Evolutionary conservation across 2,888 invertebrate genomes (phyloP).

Genomic region (Gymnocheta viridis): DNA sequence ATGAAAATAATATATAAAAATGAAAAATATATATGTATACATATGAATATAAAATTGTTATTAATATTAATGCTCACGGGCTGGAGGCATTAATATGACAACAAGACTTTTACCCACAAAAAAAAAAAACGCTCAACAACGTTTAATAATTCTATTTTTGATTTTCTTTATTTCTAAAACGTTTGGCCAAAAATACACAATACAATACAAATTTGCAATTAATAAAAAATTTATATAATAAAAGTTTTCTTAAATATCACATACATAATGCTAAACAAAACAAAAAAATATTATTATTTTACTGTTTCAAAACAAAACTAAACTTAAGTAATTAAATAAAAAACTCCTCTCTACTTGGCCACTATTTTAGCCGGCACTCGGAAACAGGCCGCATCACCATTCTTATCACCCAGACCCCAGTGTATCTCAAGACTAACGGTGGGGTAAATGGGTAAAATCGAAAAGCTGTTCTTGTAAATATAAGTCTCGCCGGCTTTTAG

Average conservation of each 20-base stretch:
- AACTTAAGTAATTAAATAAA: background rate
- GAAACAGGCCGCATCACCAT: constrained; percentile 85
- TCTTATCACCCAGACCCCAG: constrained; percentile 84
- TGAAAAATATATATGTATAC: constrained; percentile 24
- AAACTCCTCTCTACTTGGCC: constrained; percentile 68
- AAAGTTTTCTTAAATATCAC: constrained; percentile 51
- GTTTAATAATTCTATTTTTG: background rate
- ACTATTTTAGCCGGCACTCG: constrained; percentile 87
- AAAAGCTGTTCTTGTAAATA: constrained; percentile 86
- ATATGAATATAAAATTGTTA: constrained; percentile 31
- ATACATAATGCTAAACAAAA: constrained; percentile 24
- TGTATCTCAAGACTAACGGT: constrained; percentile 84
- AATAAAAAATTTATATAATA: constrained; percentile 6
- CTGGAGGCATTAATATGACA: constrained; percentile 64
- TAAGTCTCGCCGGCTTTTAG: constrained; percentile 87
- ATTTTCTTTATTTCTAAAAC: background rate
- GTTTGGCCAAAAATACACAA: background rate
- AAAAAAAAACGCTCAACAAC: constrained; percentile 33
- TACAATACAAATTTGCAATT: background rate
- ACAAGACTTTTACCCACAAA: constrained; percentile 45
- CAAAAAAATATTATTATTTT: background rate
- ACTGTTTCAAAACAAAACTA: constrained; percentile 13
- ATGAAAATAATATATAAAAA: constrained; percentile 19
- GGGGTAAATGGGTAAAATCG: constrained; percentile 84
- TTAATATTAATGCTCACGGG: constrained; percentile 61